Conservation (phyloP, 2,113 vertebrate genomes). For the Salminus brasiliensis region DNA sequence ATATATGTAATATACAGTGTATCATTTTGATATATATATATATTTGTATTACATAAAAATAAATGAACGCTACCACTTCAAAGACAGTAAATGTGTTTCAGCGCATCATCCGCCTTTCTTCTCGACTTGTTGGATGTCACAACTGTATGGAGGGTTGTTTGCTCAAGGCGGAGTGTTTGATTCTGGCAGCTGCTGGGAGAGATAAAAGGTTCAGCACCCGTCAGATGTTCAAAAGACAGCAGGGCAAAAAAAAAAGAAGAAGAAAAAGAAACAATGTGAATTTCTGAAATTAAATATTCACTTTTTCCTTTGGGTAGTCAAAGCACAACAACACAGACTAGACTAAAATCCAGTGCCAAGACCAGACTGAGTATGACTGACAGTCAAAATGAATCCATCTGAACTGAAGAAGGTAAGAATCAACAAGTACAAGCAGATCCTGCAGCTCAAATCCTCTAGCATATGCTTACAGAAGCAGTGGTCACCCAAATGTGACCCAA, state of each 20-base stretch:
- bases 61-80: neutral
- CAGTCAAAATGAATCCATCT: neutral
- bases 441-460: too few relatives aligned
- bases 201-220: conserved; percentile 1
- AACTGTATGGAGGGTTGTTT: conserved; percentile 13
- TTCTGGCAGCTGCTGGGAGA: conserved; percentile 1
- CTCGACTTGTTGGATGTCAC: neutral
- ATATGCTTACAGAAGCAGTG: too few relatives aligned
- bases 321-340: neutral
- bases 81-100: neutral
- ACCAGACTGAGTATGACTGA: neutral
- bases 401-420: too few relatives aligned
- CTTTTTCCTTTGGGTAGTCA: neutral
- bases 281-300: neutral
- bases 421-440: too few relatives aligned
- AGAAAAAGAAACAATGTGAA: neutral
- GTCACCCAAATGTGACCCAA: too few relatives aligned
- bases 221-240: conserved; percentile 18
- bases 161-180: conserved; percentile 2
- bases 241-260: neutral
- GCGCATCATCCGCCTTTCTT: neutral
- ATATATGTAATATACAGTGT: too few relatives aligned
- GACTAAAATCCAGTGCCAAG: neutral
- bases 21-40: neutral
- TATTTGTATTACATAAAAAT: neutral